Evolutionary conservation across 30 jellyfish, hydroid and myxozoan species (phyloP).

Genomic region (Mastigias papua): DNA sequence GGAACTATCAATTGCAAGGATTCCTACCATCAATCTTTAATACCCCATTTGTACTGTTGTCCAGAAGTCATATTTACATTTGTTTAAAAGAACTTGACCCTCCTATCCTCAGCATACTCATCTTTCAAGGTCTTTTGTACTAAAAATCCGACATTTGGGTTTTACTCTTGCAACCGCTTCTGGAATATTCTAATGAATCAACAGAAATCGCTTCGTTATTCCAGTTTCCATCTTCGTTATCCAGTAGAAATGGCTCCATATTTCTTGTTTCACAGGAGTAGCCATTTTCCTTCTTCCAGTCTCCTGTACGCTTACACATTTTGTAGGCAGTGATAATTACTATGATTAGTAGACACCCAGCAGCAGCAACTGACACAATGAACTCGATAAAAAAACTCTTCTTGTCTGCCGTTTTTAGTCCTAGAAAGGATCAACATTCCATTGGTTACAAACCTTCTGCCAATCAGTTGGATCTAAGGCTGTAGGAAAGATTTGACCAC

Average conservation of each 20-base stretch:
- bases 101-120: neutral
- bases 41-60: too few species aligned
- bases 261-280: slow-evolving; percentile 25
- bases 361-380: slow-evolving; percentile 29
- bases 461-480: too few species aligned
- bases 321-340: slow-evolving; percentile 20
- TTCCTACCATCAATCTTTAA: too few species aligned
- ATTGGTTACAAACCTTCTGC: too few species aligned
- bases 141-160: slow-evolving; percentile 35
- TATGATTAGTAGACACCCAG: slow-evolving; percentile 13
- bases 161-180: slow-evolving; percentile 25
- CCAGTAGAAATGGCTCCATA: slow-evolving; percentile 64
- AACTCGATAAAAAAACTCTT: slow-evolving; percentile 14
- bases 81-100: too few species aligned
- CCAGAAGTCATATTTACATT: too few species aligned
- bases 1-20: too few species aligned
- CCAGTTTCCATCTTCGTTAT: slow-evolving; percentile 42
- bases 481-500: too few species aligned
- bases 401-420: neutral
- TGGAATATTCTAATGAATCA: slow-evolving; percentile 32
- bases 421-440: neutral
- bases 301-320: neutral
- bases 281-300: slow-evolving; percentile 43
- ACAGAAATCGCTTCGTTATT: slow-evolving; percentile 23
- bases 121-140: slow-evolving; percentile 9